Evolutionary conservation across 2,797 vertebrate species (phyloP).

Genomic region (Melanotaenia nigrans): DNA sequence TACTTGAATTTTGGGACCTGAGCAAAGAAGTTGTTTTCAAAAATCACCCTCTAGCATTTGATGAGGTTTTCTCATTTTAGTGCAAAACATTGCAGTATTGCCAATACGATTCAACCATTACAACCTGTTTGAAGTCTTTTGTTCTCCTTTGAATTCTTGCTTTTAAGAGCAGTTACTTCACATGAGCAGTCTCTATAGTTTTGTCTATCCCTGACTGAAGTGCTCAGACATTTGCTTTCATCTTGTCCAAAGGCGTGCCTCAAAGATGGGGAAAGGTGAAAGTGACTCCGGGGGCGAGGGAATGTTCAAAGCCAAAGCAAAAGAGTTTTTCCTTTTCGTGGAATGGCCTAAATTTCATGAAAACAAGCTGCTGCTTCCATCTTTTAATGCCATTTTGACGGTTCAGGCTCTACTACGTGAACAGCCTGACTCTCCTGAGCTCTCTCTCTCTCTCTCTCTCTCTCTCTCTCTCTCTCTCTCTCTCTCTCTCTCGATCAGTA

Average conservation of each 20-base stretch:
- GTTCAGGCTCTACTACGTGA: constrained; percentile 27
- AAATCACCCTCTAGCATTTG: background rate
- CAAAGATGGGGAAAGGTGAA: constrained; percentile 61
- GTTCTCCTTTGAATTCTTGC: constrained; percentile 52
- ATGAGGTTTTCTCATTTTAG: constrained; percentile 26
- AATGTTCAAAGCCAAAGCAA: constrained; percentile 63
- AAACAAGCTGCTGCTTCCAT: constrained; percentile 55
- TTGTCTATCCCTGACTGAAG: constrained; percentile 52
- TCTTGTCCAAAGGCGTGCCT: constrained; percentile 63
- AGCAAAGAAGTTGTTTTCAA: constrained; percentile 1
- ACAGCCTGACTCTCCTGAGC: constrained; percentile 29
- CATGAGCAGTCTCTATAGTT: constrained; percentile 41
- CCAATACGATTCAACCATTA: constrained; percentile 42
- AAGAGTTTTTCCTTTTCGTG: constrained; percentile 34
- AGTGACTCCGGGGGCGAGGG: constrained; percentile 38
- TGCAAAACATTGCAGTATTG: constrained; percentile 13
- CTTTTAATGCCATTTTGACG: constrained; percentile 44
- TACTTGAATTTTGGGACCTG: too few relatives aligned
- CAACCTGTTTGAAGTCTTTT: constrained; percentile 26
- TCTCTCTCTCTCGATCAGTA: constrained; percentile 35
- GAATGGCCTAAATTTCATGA: constrained; percentile 47
- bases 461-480: constrained; percentile 14
- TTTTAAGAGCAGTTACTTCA: constrained; percentile 61
- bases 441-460: constrained; percentile 23
- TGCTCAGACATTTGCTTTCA: constrained; percentile 70